phyloP scores from a whole-genome alignment of 2,888 invertebrate species.

The Hirtodrosophila trivittata region DNA sequence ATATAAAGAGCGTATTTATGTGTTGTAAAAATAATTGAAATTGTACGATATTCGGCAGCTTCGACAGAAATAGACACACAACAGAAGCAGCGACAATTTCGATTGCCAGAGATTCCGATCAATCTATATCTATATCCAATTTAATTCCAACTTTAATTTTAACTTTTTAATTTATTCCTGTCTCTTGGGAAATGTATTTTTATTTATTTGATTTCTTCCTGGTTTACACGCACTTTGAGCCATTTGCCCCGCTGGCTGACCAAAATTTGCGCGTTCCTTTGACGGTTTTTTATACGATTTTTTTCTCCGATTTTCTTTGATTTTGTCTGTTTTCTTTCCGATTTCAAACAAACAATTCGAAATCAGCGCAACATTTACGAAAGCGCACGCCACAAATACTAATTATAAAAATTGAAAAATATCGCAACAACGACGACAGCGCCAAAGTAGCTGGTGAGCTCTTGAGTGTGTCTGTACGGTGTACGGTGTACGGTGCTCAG shows the following conservation, averaged over 20 bases:
- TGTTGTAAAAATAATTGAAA: conserved; percentile 77
- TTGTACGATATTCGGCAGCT: conserved; percentile 78
- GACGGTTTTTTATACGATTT: conserved; percentile 10
- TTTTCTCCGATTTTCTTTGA: conserved; percentile 21
- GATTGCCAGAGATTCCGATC: conserved; percentile 30
- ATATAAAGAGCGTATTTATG: conserved; percentile 66
- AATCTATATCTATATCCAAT: conserved; percentile 5
- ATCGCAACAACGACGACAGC: conserved; percentile 65
- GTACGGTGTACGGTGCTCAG: conserved; percentile 38
- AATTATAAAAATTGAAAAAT: conserved; percentile 79
- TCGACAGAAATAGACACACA: conserved; percentile 79
- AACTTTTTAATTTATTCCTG: conserved; percentile 20
- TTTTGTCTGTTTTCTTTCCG: conserved; percentile 23
- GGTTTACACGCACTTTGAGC: conserved; percentile 67
- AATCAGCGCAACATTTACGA: conserved; percentile 79
- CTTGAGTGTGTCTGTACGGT: background rate
- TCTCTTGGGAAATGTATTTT: too few relatives aligned
- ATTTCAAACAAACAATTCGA: conserved; percentile 54
- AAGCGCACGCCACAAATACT: conserved; percentile 80
- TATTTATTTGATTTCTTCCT: conserved; percentile 10
- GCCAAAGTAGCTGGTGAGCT: conserved; percentile 65
- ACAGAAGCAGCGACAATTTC: conserved; percentile 59
- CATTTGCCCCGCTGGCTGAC: conserved; percentile 43
- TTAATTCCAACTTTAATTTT: conserved; percentile 13
- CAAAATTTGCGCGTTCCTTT: conserved; percentile 27